Base-by-base conservation (phyloP, 2,888 invertebrate genomes). In the Ceraclea dissimilis region DNA sequence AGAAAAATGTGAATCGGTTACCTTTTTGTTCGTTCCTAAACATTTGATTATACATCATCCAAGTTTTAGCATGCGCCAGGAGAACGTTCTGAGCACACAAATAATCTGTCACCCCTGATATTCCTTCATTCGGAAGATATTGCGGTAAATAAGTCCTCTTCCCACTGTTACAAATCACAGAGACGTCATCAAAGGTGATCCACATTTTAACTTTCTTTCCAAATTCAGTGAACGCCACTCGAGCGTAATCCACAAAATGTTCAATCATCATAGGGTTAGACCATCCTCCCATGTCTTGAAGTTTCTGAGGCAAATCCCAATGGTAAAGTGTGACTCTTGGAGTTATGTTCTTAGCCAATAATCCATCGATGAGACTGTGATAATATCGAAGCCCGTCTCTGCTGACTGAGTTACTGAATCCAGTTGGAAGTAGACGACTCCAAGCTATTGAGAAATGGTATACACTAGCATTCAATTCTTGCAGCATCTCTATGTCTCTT, bases 171-270 rank as follows among this genome's bases (percentile, higher is more conserved):
- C 79, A 79, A 64, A 77, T 72, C 0, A 74, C 67, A 0, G 67
- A 65, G 0, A 84, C 84, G 67, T 86, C 85, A 67, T 86, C 86
- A 65, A 85, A 76, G 0, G 86, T 85, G 1, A 82, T 68, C 83
- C 85, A 86, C 43, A 66, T 64, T 33, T 73, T 70, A 0, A 81
- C 78, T 53, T 71, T 69, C 46, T 74, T 67, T 0, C 79, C 80
- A 52, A 80, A 79, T n/a, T 70, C 62, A 46, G 70, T 65, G 58
- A 80, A 79, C 0, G 70, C 66, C 26, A 84, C 71, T 63, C 72
- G 71, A 0, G 85, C 83, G 57, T 82, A 85, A 62, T 81, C 79
- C 10, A 71, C 73, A 65, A 83, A 86, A 67, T 81, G 82, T 31
- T 81, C 77, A 0, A 76, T 78, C 52, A 83, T 75, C 8, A 76